phyloP scores from a whole-genome alignment of 2,888 invertebrate genomes.

The Cynaeus angustus region DNA sequence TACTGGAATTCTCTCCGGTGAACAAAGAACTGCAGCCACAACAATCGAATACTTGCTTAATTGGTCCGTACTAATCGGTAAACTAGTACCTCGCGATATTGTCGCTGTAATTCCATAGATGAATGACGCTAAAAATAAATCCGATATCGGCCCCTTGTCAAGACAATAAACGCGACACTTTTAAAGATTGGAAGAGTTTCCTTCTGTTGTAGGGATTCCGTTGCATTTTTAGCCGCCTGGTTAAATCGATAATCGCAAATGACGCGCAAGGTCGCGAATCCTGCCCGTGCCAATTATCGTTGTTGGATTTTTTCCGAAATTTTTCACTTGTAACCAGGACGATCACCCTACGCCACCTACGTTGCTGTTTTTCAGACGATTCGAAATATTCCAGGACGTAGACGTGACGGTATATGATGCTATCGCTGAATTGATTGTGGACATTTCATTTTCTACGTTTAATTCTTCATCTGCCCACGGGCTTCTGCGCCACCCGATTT shows the following conservation, averaged over 20 bases:
- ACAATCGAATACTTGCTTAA: conserved; percentile 43
- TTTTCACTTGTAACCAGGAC: conserved; percentile 15
- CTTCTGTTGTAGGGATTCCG: conserved; percentile 33
- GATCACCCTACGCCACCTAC: conserved; percentile 44
- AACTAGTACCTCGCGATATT: background rate
- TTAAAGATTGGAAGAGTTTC: conserved; percentile 11
- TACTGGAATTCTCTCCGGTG: conserved; percentile 50
- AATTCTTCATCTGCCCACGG: conserved; percentile 11
- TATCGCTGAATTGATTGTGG: conserved; percentile 5
- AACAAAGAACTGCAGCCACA: conserved; percentile 50
- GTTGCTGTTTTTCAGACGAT: conserved; percentile 10
- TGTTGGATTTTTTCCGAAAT: conserved; percentile 28
- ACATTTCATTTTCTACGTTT: conserved; percentile 15
- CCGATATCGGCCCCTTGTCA: conserved; percentile 2
- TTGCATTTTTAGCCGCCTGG: conserved; percentile 16
- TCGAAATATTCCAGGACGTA: conserved; percentile 20
- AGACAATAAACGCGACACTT: conserved; percentile 15
- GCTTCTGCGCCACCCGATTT: background rate
- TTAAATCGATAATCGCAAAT: conserved; percentile 30
- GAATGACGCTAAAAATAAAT: conserved; percentile 25
- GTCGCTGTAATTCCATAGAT: background rate
- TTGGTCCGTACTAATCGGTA: conserved; percentile 35
- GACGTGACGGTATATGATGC: conserved; percentile 3
- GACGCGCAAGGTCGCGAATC: conserved; percentile 10
- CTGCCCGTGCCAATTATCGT: conserved; percentile 32